Conservation (phyloP, 1,140 invertebrate genomes). For the Leptestheria dahalacensis region DNA sequence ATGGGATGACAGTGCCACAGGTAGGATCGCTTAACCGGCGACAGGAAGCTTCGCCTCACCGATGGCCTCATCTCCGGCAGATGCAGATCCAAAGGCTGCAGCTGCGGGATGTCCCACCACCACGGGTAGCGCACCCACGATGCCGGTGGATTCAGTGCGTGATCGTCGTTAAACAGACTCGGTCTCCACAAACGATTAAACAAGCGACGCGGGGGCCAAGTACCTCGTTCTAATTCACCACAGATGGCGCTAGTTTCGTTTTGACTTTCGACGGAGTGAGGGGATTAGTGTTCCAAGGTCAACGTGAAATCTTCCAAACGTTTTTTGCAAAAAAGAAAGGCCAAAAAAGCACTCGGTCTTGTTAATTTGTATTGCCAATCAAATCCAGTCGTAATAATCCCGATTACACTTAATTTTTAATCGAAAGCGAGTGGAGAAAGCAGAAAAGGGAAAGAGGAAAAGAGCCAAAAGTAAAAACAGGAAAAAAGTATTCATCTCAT, state of each 20-base stretch:
- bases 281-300: no score
- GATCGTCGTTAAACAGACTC: conserved; percentile 13
- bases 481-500: no score
- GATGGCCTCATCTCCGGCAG: background rate
- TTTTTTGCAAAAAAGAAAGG: no score
- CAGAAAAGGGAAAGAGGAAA: no score
- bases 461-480: no score
- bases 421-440: no score
- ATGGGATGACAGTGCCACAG: conserved; percentile 15
- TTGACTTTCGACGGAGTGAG: no score
- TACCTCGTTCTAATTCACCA: background rate
- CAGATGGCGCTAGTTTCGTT: background rate
- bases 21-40: conserved; percentile 15
- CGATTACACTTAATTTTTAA: no score
- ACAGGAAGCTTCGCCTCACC: conserved; percentile 13
- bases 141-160: background rate
- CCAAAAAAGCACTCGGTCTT: no score
- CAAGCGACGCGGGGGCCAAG: conserved; percentile 13
- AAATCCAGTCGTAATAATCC: no score
- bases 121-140: conserved; percentile 12
- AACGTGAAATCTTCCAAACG: no score
- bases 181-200: conserved; percentile 16
- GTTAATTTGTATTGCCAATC: no score
- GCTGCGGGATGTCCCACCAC: conserved; percentile 15
- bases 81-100: conserved; percentile 11